Evolutionary conservation across 1,140 invertebrate genomes (phyloP), one percentile per base, ranked within the genome.

Genomic region (Tetramorium parvispinum): DNA sequence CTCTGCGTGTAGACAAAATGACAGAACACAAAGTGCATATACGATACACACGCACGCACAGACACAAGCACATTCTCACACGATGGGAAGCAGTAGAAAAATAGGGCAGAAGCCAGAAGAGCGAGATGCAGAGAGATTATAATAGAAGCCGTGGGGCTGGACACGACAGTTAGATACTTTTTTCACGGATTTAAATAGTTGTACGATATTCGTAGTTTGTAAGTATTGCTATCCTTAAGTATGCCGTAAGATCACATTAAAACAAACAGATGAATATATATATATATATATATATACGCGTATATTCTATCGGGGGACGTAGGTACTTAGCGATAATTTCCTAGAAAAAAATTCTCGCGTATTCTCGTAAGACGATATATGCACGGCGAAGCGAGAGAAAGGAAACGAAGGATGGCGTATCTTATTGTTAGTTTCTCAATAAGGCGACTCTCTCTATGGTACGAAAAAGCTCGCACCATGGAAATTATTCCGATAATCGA

Each of bases 111-210:
- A 61, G 24, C 40, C 40, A 73, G 18, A 46, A 13, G 46, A 59
- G 24, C 57, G 68, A 73, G 6, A 32, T 3, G 32, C 32, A 32
- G 11, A 73, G 68, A 73, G n/a, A 73, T 83, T 83, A 83, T 3
- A 75, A 75, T 75, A 83, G 53, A 61, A 32, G 53, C 79, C 79
- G 79, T 40, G n/a, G n/a, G n/a, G 32, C 24, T 46, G n/a, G 57
- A 27, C 32, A 53, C 32, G 61, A 53, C 40, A 27, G 16, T 49
- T 76, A 87, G 61, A 76, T 87, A 89, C 81, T 91, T 91, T 75
- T 91, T 91, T 91, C 89, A 89, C 89, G 71, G 77, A 89, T 91
- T 89, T 90, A 89, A 87, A 85, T 89, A 90, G 77, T 49, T 66
- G 70, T 71, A 75, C 10, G 78, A 65, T 86, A 85, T 40, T 76